Percentiles rank a stretch among this genome's conserved stretches.
phyloP scores from a whole-genome alignment of 2,113 vertebrate species.

The Tetrax tetrax region DNA sequence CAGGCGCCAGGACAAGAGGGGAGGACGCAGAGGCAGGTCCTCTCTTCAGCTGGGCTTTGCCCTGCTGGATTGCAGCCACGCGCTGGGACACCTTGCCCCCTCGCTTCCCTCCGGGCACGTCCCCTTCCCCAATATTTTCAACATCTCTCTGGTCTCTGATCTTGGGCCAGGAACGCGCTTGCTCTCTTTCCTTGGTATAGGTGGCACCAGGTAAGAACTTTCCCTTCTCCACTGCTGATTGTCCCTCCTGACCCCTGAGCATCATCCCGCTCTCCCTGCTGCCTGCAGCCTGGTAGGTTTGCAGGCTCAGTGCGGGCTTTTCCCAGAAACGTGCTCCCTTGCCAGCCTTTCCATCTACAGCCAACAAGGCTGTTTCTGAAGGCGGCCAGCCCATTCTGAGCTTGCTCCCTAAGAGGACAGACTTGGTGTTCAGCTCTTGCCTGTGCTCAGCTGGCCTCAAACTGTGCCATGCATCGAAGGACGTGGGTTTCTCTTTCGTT shows the following conservation, averaged over 20 bases:
- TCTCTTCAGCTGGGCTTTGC: not conserved
- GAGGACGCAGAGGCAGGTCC: not conserved
- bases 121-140: not conserved
- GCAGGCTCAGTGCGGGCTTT: not conserved
- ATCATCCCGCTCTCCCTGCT: not conserved
- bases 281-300: not conserved
- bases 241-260: not conserved
- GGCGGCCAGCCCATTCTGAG: conserved; percentile 75
- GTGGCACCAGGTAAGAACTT: not conserved
- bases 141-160: rapidly evolving
- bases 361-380: conserved; percentile 51
- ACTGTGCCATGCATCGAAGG: not conserved
- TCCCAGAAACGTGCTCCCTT: not conserved
- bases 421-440: not conserved
- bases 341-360: not conserved
- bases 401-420: conserved; percentile 52
- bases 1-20: not conserved
- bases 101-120: rapidly evolving
- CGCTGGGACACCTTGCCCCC: conserved; percentile 1
- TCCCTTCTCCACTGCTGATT: not conserved
- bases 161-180: not conserved
- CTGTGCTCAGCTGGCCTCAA: not conserved
- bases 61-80: conserved; percentile 1
- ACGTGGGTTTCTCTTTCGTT: not conserved
- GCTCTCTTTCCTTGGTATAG: not conserved